These are phyloP conservation scores for Andrena bicolor DNA, from an alignment of 2,888 invertebrate genomes.

Conservation along the genomic window DNA sequence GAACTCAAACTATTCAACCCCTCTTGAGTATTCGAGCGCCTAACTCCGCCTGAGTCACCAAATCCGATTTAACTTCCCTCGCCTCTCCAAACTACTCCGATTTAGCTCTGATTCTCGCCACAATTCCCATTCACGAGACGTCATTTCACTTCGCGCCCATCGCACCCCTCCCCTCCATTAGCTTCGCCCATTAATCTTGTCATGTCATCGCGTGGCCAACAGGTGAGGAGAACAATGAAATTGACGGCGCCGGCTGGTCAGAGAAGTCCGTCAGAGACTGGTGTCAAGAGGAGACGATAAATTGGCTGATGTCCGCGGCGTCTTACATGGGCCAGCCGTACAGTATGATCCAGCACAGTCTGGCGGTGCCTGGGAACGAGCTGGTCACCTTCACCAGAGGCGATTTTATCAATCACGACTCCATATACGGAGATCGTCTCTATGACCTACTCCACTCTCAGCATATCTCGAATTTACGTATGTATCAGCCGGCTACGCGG, in stretches of 20 bases:
- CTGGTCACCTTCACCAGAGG: slow-evolving; percentile 75
- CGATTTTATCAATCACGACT: slow-evolving; percentile 80
- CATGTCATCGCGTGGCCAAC: not conserved
- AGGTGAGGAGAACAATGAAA: slow-evolving; percentile 77
- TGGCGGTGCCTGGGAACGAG: slow-evolving; percentile 79
- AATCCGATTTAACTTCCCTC: too few relatives aligned
- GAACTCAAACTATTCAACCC: too few relatives aligned
- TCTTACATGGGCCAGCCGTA: slow-evolving; percentile 78
- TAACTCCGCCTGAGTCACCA: too few relatives aligned
- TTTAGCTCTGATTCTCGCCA: too few relatives aligned
- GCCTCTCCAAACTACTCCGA: too few relatives aligned
- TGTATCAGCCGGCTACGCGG: slow-evolving; percentile 52
- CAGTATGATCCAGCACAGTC: slow-evolving; percentile 78
- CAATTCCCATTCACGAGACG: not conserved
- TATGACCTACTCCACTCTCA: slow-evolving; percentile 80
- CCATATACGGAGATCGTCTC: slow-evolving; percentile 78
- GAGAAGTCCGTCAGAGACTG: slow-evolving; percentile 86
- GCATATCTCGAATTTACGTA: slow-evolving; percentile 74
- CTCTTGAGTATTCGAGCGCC: too few relatives aligned
- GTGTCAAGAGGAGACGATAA: slow-evolving; percentile 87
- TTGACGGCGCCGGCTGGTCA: slow-evolving; percentile 85
- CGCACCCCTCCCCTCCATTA: not conserved
- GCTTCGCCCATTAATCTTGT: not conserved
- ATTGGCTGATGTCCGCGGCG: slow-evolving; percentile 85
- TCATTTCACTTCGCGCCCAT: not conserved